These are phyloP conservation scores for Leptinotarsa juncta DNA, from an alignment of 2,888 invertebrate genomes.

Conservation along the genomic window DNA sequence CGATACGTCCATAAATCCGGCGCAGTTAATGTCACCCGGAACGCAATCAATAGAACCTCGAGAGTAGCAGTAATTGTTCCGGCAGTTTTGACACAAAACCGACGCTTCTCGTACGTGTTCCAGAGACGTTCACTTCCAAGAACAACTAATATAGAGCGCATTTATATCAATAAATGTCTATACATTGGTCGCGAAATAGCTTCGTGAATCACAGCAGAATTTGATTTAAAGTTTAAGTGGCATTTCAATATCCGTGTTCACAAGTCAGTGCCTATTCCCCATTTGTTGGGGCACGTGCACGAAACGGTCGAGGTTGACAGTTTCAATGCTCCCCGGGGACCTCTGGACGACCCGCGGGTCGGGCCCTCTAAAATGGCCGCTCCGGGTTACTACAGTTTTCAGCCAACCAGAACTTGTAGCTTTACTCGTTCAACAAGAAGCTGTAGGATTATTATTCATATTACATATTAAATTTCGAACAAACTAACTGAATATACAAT, in stretches of 20 bases:
- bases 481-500: not conserved
- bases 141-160: constrained; percentile 49
- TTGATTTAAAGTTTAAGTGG: constrained; percentile 62
- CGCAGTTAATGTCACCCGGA: constrained; percentile 20
- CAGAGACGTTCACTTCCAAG: constrained; percentile 34
- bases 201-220: constrained; percentile 59
- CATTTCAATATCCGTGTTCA: constrained; percentile 62
- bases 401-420: constrained; percentile 18
- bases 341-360: constrained; percentile 14
- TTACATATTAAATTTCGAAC: not conserved
- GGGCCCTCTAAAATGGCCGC: constrained; percentile 7
- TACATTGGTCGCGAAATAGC: constrained; percentile 52
- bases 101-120: constrained; percentile 32
- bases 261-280: constrained; percentile 55
- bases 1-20: constrained; percentile 15
- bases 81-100: constrained; percentile 33
- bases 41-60: constrained; percentile 23
- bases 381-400: not conserved
- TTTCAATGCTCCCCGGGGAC: constrained; percentile 56
- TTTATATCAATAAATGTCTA: constrained; percentile 60
- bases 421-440: not conserved
- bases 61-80: constrained; percentile 27
- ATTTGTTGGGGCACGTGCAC: constrained; percentile 58
- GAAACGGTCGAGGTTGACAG: constrained; percentile 58
- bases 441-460: constrained; percentile 16